Conservation (phyloP, 2,888 invertebrate species). For the Eledona agricola region DNA sequence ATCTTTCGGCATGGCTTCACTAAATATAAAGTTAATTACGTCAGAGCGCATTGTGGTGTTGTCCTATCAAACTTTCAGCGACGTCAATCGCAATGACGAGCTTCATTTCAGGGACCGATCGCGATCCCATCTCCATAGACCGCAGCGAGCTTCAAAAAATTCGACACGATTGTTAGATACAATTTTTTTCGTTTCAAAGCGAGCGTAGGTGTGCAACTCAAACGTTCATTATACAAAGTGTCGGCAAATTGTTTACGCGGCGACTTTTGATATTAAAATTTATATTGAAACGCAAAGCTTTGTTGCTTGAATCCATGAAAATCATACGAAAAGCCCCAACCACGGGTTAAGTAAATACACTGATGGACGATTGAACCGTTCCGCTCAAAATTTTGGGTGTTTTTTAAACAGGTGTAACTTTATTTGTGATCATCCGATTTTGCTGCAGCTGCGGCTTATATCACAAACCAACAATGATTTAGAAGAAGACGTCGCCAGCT, state of each 20-base stretch:
- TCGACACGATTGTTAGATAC: not conserved
- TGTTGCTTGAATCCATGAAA: too few relatives aligned
- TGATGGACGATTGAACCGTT: too few relatives aligned
- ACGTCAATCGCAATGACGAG: slow-evolving; percentile 24
- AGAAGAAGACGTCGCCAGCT: too few relatives aligned
- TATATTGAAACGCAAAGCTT: too few relatives aligned
- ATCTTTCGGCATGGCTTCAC: slow-evolving; percentile 38
- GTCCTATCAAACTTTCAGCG: slow-evolving; percentile 34
- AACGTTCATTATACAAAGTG: not conserved
- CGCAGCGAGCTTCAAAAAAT: slow-evolving; percentile 17
- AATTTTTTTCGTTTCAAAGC: slow-evolving; percentile 3
- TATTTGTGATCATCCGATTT: too few relatives aligned
- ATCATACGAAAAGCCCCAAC: too few relatives aligned
- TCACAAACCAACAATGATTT: too few relatives aligned
- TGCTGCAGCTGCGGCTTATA: too few relatives aligned
- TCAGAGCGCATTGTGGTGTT: slow-evolving; percentile 33
- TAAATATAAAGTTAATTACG: slow-evolving; percentile 42
- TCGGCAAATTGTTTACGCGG: slow-evolving; percentile 1
- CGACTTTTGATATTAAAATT: too few relatives aligned
- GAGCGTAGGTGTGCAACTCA: slow-evolving; percentile 6
- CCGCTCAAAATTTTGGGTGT: too few relatives aligned
- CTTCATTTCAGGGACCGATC: slow-evolving; percentile 17
- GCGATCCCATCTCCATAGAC: slow-evolving; percentile 19
- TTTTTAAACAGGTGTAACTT: too few relatives aligned
- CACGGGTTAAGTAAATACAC: too few relatives aligned